These are phyloP conservation scores for Lobophora halterata DNA, from an alignment of 2,888 invertebrate species.

Conservation along the genomic window DNA sequence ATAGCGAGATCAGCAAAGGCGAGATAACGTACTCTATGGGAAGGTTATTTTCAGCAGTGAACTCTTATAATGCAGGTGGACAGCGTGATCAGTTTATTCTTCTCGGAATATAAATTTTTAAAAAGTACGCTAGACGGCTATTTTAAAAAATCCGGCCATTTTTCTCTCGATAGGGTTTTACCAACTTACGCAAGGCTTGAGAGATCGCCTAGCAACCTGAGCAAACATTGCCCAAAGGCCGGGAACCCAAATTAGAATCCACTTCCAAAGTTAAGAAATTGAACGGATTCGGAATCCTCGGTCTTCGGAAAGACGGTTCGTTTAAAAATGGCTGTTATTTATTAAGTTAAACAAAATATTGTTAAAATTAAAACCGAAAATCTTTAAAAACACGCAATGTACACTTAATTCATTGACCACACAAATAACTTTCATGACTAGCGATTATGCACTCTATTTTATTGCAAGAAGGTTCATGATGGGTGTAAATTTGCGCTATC, in stretches of 20 bases:
- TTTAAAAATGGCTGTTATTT: too few relatives aligned
- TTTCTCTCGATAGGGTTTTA: neutral
- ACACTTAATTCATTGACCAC: slow-evolving; percentile 25
- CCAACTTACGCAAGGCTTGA: slow-evolving; percentile 6
- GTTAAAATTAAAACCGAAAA: too few relatives aligned
- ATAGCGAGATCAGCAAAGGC: too few relatives aligned
- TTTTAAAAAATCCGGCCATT: neutral
- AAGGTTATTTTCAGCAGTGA: too few relatives aligned
- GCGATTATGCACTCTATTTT: slow-evolving; percentile 3
- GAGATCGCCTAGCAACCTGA: slow-evolving; percentile 6
- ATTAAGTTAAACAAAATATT: too few relatives aligned
- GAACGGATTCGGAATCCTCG: too few relatives aligned
- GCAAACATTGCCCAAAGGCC: slow-evolving; percentile 5
- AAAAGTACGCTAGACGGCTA: too few relatives aligned
- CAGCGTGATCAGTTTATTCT: too few relatives aligned
- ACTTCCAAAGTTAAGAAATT: slow-evolving; percentile 5
- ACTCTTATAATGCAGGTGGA: too few relatives aligned
- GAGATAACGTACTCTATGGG: too few relatives aligned
- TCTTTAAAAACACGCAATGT: slow-evolving; percentile 6
- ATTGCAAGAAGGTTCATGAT: slow-evolving; percentile 8
- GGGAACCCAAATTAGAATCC: slow-evolving; percentile 1
- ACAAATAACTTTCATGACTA: neutral
- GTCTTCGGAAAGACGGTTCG: too few relatives aligned
- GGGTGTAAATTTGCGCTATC: slow-evolving; percentile 3
- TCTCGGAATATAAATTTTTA: too few relatives aligned